phyloP scores from a whole-genome alignment of 1,140 invertebrate species.

The Drosophila leontia region DNA sequence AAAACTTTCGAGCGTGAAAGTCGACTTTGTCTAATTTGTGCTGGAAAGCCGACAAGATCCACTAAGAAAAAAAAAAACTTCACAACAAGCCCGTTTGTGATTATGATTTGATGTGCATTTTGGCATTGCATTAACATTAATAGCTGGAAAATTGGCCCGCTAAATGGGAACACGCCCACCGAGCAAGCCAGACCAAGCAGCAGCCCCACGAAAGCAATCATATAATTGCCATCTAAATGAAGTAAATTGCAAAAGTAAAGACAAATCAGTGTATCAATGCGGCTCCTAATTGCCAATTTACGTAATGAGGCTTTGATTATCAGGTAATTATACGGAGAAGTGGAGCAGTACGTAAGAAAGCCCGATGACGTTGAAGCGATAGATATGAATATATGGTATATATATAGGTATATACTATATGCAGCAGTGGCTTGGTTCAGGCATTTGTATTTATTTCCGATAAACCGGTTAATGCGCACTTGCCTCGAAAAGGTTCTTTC shows the following conservation, averaged over 20 bases:
- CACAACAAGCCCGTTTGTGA: slow-evolving; percentile 26
- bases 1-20: slow-evolving; percentile 76
- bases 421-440: neutral
- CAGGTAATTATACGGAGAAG: slow-evolving; percentile 52
- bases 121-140: slow-evolving; percentile 58
- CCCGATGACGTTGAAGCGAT: slow-evolving; percentile 54
- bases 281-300: slow-evolving; percentile 65
- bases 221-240: slow-evolving; percentile 68
- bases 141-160: slow-evolving; percentile 46
- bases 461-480: slow-evolving; percentile 65
- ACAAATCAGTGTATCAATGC: slow-evolving; percentile 45
- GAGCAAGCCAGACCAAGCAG: slow-evolving; percentile 2
- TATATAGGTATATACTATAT: neutral
- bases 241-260: slow-evolving; percentile 51
- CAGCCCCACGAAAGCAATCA: slow-evolving; percentile 35
- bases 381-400: slow-evolving; percentile 24
- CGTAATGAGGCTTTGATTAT: slow-evolving; percentile 54
- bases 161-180: slow-evolving; percentile 65
- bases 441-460: slow-evolving; percentile 22
- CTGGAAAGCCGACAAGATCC: slow-evolving; percentile 42
- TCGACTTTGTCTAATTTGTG: slow-evolving; percentile 67
- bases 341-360: slow-evolving; percentile 56
- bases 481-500: slow-evolving; percentile 44
- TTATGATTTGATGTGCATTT: slow-evolving; percentile 54
- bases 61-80: slow-evolving; percentile 12